Base-by-base conservation (phyloP, 2,797 vertebrate genomes). In the Hippopotamyrus pictus region DNA sequence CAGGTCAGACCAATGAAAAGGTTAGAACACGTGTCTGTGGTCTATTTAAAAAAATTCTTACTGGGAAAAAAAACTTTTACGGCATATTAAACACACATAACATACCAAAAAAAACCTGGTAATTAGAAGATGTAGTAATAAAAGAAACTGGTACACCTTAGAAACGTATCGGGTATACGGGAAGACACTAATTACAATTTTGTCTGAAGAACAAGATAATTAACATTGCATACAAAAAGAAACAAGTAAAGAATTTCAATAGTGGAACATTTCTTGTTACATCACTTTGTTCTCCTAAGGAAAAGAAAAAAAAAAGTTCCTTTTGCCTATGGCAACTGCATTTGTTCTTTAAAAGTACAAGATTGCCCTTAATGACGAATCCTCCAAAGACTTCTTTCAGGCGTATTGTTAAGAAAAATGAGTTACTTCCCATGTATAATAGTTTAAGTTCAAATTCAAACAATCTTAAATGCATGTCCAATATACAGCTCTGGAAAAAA, bases 341-440 rank as follows among this genome's bases (percentile, higher is more conserved):
- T 89, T 53, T 89, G 44, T 57, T 51, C 46, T 89, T 86, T 51
- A 86, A 86, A 89, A 86, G 57, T 89, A 86, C 62, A 86, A 41
- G 46, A 29, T 86, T 50, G 33, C 25, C 41, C 6, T 22, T 53
- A 86, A 86, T 51, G 62, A 46, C 37, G 48, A 84, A 62, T 53
- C 7, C 69, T 33, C 89, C 29, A 82, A 22, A 53, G 44, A 11
- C 22, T 19, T 19, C 33, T 88, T 50, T 82, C n/a, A 41, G 25
- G 57, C 2, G 0, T 33, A 82, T 14, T 82, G 50, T 88, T 37
- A 82, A 82, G 17, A 89, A 25, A 82, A 88, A 89, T 83, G 12
- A 89, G 65, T 50, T 83, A 7, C 14, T 19, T 5, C 51, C 6
- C 22, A 17, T 51, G 37, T 41, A 33, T 44, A 73, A 33, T 41